These are phyloP conservation scores for Chrysopilus asiliformis DNA, from an alignment of 2,888 invertebrate species.

Conservation along the genomic window DNA sequence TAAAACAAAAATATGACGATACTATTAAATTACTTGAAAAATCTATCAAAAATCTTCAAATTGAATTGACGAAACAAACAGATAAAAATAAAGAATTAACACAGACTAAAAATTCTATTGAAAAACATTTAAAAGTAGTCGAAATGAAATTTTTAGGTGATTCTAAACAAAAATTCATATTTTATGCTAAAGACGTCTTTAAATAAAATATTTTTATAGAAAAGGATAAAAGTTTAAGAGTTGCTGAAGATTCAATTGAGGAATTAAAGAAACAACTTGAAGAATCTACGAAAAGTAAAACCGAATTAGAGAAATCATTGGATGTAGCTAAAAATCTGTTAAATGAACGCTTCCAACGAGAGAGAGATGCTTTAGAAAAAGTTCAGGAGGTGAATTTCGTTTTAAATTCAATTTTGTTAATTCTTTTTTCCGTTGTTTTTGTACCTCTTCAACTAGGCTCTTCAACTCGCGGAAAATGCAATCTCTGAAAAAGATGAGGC, in stretches of 20 bases:
- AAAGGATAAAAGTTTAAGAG: slow-evolving; percentile 11
- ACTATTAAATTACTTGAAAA: slow-evolving; percentile 42
- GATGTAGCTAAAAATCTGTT: slow-evolving; percentile 31
- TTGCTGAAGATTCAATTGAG: slow-evolving; percentile 21
- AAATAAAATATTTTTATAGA: slow-evolving; percentile 9
- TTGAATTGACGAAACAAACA: slow-evolving; percentile 19
- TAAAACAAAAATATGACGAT: slow-evolving; percentile 39
- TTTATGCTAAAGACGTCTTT: slow-evolving; percentile 14
- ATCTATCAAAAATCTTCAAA: slow-evolving; percentile 27
- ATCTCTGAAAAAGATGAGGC: slow-evolving; percentile 44
- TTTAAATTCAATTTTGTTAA: no score
- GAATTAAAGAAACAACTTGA: slow-evolving; percentile 24
- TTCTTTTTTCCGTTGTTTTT: no score
- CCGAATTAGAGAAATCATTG: slow-evolving; percentile 36
- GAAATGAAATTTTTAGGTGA: no score
- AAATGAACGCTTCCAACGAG: slow-evolving; percentile 34
- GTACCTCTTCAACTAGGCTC: no score
- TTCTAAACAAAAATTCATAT: not conserved
- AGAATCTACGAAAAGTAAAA: slow-evolving; percentile 18
- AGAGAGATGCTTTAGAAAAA: slow-evolving; percentile 39
- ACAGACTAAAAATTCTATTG: not conserved
- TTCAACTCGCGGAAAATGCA: slow-evolving; percentile 41
- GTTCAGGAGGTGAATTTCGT: no score
- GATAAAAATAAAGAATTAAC: slow-evolving; percentile 18
- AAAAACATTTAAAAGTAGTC: not conserved